A percentile compares a stretch with the other conserved stretches of the same genome.
These are phyloP conservation scores for Trichopria drosophilae DNA, from an alignment of 2,888 invertebrate species.

Conservation along the genomic window DNA sequence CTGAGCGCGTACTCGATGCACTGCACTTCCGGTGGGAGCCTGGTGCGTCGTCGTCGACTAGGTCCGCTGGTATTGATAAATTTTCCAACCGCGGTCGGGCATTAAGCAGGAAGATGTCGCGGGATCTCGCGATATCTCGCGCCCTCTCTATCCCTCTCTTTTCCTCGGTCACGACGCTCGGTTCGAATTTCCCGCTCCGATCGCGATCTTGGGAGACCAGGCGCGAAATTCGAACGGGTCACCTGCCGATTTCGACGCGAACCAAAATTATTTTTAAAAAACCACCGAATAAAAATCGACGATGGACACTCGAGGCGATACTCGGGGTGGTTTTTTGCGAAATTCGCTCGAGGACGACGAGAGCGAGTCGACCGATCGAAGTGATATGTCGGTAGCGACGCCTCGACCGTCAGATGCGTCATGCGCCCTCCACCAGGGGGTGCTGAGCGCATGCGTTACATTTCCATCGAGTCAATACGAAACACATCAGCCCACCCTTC, in stretches of 20 bases:
- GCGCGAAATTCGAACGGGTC: too few species aligned
- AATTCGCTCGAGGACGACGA: constrained; percentile 27
- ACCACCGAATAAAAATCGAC: too few species aligned
- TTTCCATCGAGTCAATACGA: too few species aligned
- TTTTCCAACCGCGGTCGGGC: constrained; percentile 44
- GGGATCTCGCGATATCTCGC: constrained; percentile 40
- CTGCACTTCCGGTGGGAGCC: constrained; percentile 47
- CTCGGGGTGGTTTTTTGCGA: neutral
- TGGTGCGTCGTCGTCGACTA: constrained; percentile 49
- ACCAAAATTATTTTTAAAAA: too few species aligned
- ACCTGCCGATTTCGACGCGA: too few species aligned
- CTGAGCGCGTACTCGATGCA: constrained; percentile 32
- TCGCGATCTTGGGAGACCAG: too few species aligned
- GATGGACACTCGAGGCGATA: too few species aligned
- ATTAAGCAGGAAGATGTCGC: constrained; percentile 42
- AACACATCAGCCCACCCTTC: too few species aligned
- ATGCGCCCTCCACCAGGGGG: too few species aligned
- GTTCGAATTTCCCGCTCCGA: too few species aligned
- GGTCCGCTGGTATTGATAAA: constrained; percentile 54
- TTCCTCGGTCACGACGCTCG: too few species aligned
- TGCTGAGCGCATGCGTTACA: too few species aligned
- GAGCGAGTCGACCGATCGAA: neutral
- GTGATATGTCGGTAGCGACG: constrained; percentile 21
- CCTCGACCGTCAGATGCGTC: constrained; percentile 21
- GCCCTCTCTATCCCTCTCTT: constrained; percentile 29